Percentiles rank a stretch among this genome's conserved stretches.
Conservation (phyloP, 30 jellyfish, hydroid and myxozoan species). For the Turritopsis dohrnii region DNA sequence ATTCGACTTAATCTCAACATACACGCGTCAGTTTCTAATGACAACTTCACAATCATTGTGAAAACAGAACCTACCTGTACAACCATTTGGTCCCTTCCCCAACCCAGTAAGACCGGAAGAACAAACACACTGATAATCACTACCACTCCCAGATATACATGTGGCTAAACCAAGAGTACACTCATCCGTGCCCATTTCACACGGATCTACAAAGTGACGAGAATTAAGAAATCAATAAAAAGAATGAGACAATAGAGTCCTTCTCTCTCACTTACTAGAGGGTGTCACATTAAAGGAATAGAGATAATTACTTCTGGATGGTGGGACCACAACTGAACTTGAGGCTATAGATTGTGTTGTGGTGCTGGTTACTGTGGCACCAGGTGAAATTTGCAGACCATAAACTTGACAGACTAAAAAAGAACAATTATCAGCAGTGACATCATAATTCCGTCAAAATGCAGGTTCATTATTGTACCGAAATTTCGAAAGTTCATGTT, state of each 20-base stretch:
- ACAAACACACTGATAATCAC: neutral
- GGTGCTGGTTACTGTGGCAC: neutral
- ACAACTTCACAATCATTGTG: too few relatives aligned
- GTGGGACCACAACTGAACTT: neutral
- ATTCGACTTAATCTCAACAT: too few relatives aligned
- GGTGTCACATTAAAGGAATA: too few relatives aligned
- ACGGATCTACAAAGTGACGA: neutral
- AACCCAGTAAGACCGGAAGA: neutral
- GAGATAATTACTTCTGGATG: neutral
- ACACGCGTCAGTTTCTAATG: too few relatives aligned
- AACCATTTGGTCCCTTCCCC: neutral
- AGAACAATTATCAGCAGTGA: neutral
- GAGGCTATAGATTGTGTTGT: neutral
- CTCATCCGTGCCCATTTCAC: neutral
- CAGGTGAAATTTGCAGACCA: neutral
- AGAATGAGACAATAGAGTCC: neutral
- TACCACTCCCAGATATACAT: neutral
- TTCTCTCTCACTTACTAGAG: neutral
- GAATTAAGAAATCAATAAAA: too few relatives aligned
- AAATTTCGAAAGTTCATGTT: too few relatives aligned
- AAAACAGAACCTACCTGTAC: neutral
- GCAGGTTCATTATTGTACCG: too few relatives aligned
- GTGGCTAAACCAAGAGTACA: neutral
- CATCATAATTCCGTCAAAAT: too few relatives aligned
- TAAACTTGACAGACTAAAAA: too few relatives aligned